phyloP scores from a whole-genome alignment of 2,797 vertebrate genomes.

The Caiman crocodilus region DNA sequence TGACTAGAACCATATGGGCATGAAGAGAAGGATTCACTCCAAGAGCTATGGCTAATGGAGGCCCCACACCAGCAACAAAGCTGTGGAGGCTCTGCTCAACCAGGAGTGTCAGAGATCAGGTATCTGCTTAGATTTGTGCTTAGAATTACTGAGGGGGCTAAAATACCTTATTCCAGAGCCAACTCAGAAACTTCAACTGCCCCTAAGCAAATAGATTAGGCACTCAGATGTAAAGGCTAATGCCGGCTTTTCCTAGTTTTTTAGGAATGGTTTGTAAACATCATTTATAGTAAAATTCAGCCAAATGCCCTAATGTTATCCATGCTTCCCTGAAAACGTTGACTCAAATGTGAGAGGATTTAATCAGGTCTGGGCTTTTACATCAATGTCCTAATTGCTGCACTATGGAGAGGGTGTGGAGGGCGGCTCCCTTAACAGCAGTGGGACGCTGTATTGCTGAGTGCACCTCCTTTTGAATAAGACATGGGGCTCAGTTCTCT shows the following conservation, averaged over 20 bases:
- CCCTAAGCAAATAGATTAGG: not conserved
- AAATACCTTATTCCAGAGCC: not conserved
- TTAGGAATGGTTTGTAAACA: not conserved
- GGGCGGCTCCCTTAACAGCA: too few relatives aligned
- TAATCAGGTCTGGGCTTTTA: too few relatives aligned
- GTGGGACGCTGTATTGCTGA: too few relatives aligned
- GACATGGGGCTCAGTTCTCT: not conserved
- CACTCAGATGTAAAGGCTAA: not conserved
- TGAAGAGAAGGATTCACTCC: rapidly evolving
- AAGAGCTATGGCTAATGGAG: not conserved
- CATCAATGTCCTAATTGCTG: too few relatives aligned
- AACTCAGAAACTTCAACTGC: not conserved
- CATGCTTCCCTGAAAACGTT: not conserved
- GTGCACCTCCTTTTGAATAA: not conserved
- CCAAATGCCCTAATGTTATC: not conserved
- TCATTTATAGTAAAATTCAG: not conserved
- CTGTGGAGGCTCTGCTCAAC: not conserved
- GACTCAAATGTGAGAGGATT: too few relatives aligned
- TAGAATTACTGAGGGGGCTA: not conserved
- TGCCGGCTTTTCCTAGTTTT: not conserved
- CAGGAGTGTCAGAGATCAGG: not conserved
- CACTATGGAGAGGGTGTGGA: too few relatives aligned
- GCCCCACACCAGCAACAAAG: not conserved
- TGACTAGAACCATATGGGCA: not conserved
- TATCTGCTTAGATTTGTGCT: not conserved